These are phyloP conservation scores for Anoura caudifer DNA, from an alignment of 2,113 vertebrate species.

Conservation along the genomic window DNA sequence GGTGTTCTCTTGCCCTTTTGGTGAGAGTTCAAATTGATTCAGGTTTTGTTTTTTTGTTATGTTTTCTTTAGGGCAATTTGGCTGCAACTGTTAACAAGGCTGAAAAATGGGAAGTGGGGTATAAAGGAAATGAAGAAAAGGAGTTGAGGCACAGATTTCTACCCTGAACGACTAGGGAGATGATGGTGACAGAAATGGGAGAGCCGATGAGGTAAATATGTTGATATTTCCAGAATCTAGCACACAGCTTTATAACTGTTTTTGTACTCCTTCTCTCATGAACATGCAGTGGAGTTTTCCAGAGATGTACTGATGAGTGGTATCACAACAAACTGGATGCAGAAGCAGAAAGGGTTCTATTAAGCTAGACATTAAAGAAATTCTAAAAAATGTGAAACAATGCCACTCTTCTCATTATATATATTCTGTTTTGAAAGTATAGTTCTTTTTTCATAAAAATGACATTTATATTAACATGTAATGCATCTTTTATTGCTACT, in stretches of 20 bases:
- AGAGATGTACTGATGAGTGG: not conserved
- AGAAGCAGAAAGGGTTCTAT: not conserved
- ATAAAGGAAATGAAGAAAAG: not conserved
- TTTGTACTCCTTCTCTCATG: not conserved
- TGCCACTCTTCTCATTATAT: not conserved
- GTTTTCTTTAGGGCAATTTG: not conserved
- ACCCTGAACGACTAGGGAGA: not conserved
- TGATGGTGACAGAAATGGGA: not conserved
- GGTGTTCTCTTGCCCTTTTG: not conserved
- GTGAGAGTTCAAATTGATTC: not conserved
- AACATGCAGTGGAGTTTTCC: not conserved
- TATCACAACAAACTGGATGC: not conserved
- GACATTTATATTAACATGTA: not conserved
- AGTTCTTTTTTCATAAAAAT: conserved; percentile 11
- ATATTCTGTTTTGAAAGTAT: not conserved
- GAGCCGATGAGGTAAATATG: not conserved
- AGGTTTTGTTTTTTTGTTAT: too few species aligned
- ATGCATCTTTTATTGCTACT: not conserved
- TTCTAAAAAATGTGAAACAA: not conserved
- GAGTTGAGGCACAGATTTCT: not conserved
- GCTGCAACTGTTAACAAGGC: not conserved
- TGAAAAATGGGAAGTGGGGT: not conserved
- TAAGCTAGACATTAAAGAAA: not conserved
- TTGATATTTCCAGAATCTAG: not conserved
- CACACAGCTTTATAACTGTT: not conserved